Evolutionary conservation across 2,888 invertebrate genomes (phyloP), one percentile per base, ranked within the genome.

Genomic region (Drosophila subquinaria): DNA sequence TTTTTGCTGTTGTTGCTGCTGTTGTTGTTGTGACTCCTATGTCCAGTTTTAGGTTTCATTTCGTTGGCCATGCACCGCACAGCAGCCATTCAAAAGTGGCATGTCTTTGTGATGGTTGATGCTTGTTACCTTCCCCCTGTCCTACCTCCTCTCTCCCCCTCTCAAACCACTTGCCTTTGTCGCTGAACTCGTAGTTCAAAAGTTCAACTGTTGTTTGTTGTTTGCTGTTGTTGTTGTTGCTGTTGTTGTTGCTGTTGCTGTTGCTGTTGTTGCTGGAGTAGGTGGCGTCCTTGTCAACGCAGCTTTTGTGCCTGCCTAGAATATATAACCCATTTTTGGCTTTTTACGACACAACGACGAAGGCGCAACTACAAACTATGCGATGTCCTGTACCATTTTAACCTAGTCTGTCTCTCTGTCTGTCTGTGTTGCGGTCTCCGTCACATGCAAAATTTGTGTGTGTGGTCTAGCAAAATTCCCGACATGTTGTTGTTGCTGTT

Each of bases 251-350:
- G 47, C 4, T n/a, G 23, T 1, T 17, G 17, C 17, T 17, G 23
- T 6, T 27, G 5, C 5, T 27, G 55, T 76, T 73, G 67, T 68
- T 47, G 47, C 6, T n/a, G 23, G 68, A 68, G 81, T 81, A 70
- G 79, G 84, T 73, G 72, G 82, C 64, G 82, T 68, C 80, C 89
- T 85, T 85, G 84, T 85, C 84, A 89, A 89, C 89, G 84, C 82
- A 85, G 86, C 88, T 89, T 88, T 89, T 85, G 85, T 84, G 69
- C 72, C 72, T 76, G 82, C 73, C 88, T 79, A 79, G 89, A 76
- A 88, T 82, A 84, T 89, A 82, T 89, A 89, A 89, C 85, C 82
- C 86, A 82, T 89, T 84, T 84, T 86, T 87, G 84, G 87, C 89
- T 88, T 86, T 82, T 86, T 83, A 75, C 81, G 55, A 83, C 84